Percentiles rank a stretch among this genome's conserved stretches.
These are phyloP conservation scores for Archocentrus centrarchus DNA, from an alignment of 2,113 vertebrate genomes.

Conservation along the genomic window DNA sequence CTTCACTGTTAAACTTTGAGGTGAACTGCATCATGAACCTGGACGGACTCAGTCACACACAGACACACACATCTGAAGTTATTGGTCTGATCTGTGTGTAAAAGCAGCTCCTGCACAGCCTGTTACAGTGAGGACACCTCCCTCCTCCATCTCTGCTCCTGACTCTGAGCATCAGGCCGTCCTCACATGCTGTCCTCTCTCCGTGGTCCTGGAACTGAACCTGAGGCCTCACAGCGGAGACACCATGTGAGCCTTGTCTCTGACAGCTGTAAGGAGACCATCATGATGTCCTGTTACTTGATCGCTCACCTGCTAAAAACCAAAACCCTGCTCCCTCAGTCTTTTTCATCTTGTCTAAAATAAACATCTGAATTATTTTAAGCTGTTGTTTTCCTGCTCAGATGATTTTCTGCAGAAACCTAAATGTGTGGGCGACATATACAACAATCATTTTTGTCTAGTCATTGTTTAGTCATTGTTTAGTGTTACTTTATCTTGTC, in stretches of 20 bases:
- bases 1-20: background rate
- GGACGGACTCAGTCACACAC: background rate
- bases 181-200: no score
- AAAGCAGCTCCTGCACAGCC: background rate
- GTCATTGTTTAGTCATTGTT: no score
- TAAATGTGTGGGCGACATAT: background rate
- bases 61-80: background rate
- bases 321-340: background rate
- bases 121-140: background rate
- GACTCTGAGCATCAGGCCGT: no score
- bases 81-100: background rate
- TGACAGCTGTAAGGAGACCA: background rate
- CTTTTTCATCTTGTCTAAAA: background rate
- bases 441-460: background rate
- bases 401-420: background rate
- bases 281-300: fast-evolving
- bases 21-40: background rate
- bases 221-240: background rate
- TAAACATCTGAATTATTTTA: background rate
- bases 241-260: background rate
- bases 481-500: background rate
- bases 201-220: fast-evolving
- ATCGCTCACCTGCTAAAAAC: background rate
- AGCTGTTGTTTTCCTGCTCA: background rate
- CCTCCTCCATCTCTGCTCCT: background rate